Conservation (phyloP, 2,113 vertebrate genomes). For the Nipponia nippon region DNA sequence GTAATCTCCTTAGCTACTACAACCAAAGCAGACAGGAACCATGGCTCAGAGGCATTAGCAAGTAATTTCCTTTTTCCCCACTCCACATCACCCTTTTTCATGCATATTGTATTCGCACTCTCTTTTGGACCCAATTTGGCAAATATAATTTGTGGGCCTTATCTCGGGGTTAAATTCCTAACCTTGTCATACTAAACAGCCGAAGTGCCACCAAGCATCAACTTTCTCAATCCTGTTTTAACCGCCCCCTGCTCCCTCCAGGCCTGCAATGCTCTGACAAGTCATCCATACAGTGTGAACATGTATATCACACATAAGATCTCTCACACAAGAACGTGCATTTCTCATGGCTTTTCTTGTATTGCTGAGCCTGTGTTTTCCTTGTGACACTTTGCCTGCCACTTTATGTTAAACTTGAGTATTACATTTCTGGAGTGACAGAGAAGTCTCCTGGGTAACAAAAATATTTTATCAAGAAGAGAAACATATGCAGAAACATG, state of each 20-base stretch:
- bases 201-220: background rate
- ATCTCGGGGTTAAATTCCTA: background rate
- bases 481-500: background rate
- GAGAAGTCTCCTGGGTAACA: background rate
- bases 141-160: background rate
- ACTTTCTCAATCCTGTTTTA: background rate
- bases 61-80: background rate
- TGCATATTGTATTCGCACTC: background rate
- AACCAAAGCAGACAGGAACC: background rate
- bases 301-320: background rate
- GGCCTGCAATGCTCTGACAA: background rate
- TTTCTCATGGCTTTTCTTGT: background rate
- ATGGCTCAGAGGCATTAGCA: background rate
- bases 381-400: background rate
- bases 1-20: background rate
- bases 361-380: background rate
- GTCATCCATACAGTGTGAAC: background rate
- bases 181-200: background rate
- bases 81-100: background rate
- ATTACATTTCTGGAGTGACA: background rate
- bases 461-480: background rate
- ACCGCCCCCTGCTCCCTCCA: background rate
- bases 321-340: accelerated
- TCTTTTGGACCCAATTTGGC: background rate
- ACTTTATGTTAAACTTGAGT: background rate